Evolutionary conservation across 1,140 invertebrate genomes (phyloP).

Genomic region (Dendrolimus punctatus): DNA sequence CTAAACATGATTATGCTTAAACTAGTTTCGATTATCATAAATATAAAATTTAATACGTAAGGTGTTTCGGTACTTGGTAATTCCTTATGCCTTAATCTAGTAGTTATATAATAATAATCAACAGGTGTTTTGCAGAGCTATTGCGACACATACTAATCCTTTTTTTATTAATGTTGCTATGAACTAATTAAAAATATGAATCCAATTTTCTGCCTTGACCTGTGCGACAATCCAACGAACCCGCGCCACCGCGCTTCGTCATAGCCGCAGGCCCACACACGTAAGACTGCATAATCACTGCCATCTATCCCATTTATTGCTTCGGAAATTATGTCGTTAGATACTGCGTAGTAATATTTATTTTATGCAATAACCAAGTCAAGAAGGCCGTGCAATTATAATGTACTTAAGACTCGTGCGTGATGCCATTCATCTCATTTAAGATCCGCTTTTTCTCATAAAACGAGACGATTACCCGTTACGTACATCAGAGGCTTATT

Average conservation of each 20-base stretch:
- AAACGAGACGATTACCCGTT: conserved; percentile 25
- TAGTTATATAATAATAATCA: too few species aligned
- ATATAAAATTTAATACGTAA: too few species aligned
- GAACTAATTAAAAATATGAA: too few species aligned
- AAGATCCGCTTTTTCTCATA: conserved; percentile 18
- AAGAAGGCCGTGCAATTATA: conserved; percentile 30
- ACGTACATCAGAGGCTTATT: conserved; percentile 14
- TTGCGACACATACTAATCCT: too few species aligned
- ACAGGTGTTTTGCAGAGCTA: too few species aligned
- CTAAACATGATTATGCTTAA: too few species aligned
- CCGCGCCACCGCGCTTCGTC: background rate
- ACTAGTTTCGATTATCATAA: too few species aligned
- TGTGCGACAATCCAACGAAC: too few species aligned
- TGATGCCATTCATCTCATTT: conserved; percentile 16
- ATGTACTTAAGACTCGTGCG: conserved; percentile 30
- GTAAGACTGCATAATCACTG: conserved; percentile 22
- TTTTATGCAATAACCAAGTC: conserved; percentile 25
- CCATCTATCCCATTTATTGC: conserved; percentile 33
- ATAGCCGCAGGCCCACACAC: conserved; percentile 13
- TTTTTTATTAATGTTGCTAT: too few species aligned
- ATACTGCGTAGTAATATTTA: conserved; percentile 22
- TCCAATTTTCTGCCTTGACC: too few species aligned
- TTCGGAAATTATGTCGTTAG: conserved; percentile 34
- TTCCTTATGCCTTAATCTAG: too few species aligned
- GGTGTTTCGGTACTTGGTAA: too few species aligned